These are phyloP conservation scores for Pangasius sanitwongsei DNA, from an alignment of 2,797 vertebrate species.

Conservation along the genomic window DNA sequence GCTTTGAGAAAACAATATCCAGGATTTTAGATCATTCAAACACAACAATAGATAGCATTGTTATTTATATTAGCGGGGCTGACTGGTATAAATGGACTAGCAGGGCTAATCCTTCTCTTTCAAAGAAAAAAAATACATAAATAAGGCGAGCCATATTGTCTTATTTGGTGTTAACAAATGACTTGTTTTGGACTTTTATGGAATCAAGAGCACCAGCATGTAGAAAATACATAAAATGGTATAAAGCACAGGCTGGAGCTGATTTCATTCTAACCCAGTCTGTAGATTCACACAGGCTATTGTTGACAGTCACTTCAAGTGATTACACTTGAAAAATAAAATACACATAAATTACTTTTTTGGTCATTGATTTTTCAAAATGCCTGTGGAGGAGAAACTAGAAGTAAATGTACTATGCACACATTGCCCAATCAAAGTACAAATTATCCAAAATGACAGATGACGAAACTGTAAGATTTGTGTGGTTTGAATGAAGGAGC, in stretches of 20 bases:
- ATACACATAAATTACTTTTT: too few relatives aligned
- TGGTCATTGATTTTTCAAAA: too few relatives aligned
- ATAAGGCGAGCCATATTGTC: not conserved
- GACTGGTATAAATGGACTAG: not conserved
- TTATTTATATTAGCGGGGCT: not conserved
- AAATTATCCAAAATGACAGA: too few relatives aligned
- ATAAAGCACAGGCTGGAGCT: not conserved
- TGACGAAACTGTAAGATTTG: too few relatives aligned
- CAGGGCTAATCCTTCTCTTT: not conserved
- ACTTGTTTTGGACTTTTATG: not conserved
- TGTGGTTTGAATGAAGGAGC: not conserved
- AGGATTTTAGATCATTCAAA: slow-evolving; percentile 15
- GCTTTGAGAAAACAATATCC: slow-evolving; percentile 23
- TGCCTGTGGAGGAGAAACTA: not conserved
- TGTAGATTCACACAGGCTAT: not conserved
- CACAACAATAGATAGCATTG: not conserved
- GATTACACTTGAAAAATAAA: too few relatives aligned
- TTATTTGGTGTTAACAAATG: not conserved
- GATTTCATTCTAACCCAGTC: not conserved
- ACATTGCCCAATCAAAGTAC: not conserved
- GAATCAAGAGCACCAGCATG: not conserved
- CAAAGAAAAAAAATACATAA: not conserved
- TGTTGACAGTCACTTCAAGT: not conserved
- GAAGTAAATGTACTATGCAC: not conserved
- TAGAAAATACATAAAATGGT: not conserved